Evolutionary conservation across 2,797 vertebrate genomes (phyloP), one percentile per base, ranked within the genome.

Genomic region (Pipistrellus pygmaeus): DNA sequence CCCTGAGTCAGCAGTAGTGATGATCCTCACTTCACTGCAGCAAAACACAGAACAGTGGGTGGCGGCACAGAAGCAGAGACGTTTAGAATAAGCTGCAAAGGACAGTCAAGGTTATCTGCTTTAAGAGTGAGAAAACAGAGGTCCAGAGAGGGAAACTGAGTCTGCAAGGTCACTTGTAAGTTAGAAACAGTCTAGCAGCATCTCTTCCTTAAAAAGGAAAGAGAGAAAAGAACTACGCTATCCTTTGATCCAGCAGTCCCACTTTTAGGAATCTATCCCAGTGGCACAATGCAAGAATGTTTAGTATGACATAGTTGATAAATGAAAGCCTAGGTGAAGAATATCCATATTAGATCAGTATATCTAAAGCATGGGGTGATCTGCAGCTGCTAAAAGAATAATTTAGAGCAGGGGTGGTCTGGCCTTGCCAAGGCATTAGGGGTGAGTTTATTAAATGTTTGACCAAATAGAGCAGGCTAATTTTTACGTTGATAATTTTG

Each of bases 1-100:
- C 75, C 64, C 93, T 93, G 95, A 92, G 69, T 93, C 95, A 85
- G 94, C 95, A 94, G 41, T 27, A 60, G 66, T 12, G 73, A 89
- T 13, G 77, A 68, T n/a, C 68, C 57, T 78, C 57, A 23, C 32
- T 35, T 94, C 87, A 80, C 90, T 80, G 85, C 91, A 88, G 81
- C 78, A 91, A 87, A 88, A 78, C 69, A 13, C 44, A 23, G 73
- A 55, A 64, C 76, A 88, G 83, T 81, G 92, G 93, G 85, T 6
- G 12, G 91, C 73, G 41, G 75, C 15, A 14, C 77, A 93, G 80
- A 91, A 7, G 51, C 78, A 71, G 68, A 73, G 62, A 32, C 55
- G 41, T 87, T 68, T 53, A 69, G 77, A 83, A 81, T 55, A 81
- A 62, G 62, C 81, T 88, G 77, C 41, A 71, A 57, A 91, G 85